Evolutionary conservation across 2,797 vertebrate species (phyloP), one percentile per base, ranked within the genome.

Genomic region (Chelidonichthys spinosus): DNA sequence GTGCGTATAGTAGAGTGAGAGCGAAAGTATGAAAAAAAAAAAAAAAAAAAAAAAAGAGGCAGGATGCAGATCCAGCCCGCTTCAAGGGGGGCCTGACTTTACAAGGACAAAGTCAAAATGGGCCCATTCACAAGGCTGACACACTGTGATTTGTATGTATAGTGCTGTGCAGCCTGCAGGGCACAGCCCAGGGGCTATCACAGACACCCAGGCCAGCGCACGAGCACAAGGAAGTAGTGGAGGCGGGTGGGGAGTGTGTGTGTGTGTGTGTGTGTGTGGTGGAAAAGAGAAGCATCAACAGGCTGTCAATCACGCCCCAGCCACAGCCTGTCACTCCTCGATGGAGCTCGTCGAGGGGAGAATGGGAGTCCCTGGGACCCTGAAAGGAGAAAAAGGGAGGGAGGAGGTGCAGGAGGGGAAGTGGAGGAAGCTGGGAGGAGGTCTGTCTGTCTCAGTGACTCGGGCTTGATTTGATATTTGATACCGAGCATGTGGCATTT

Each of bases 381-480:
- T 52, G 44, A 52, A 85, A 85, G 75, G 82, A 87, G 80, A 76
- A 81, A 76, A 81, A 84, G 25, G 70, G 73, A 70, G 75, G 76
- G 76, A 76, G 78, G 79, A 65, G 86, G 72, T 56, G 74, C 49
- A 56, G 58, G 65, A 64, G 79, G 63, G 72, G 69, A 61, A 53
- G 61, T 13, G 76, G 49, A 71, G 71, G 78, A 69, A 50, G 77
- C 4, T 69, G 52, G 74, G 81, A 72, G 71, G 81, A 83, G 88
- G 83, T 80, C 92, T 85, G 89, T 87, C 90, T 84, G 82, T 92
- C 90, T 92, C 81, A 37, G 82, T 66, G 90, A 87, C 88, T 87
- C 72, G 13, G 71, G 81, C 82, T 91, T 92, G 92, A 93, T 93
- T 92, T 93, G 92, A 93, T 93, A 93, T 93, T 93, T 93, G 92